Conservation (phyloP, 1,140 invertebrate genomes). For the Drosophila nigrodunni region DNA sequence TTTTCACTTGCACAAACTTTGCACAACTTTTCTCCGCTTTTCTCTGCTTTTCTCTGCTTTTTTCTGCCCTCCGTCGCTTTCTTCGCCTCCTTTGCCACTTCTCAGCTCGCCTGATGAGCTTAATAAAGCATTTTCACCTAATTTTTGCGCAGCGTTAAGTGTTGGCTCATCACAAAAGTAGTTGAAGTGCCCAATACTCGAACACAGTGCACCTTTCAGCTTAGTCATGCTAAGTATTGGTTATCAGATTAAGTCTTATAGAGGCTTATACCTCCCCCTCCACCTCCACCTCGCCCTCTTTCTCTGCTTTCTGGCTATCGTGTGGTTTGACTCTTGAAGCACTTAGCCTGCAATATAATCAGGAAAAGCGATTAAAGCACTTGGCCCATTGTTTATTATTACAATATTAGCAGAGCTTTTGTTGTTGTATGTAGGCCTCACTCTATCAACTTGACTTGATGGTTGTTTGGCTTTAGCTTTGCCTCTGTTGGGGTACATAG, state of each 20-base stretch:
- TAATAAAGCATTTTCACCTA: constrained; percentile 45
- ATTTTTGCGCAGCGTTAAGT: constrained; percentile 33
- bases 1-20: background rate
- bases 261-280: background rate
- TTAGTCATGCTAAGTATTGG: constrained; percentile 53
- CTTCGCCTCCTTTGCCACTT: too few species aligned
- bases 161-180: constrained; percentile 38
- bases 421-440: constrained; percentile 54
- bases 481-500: background rate
- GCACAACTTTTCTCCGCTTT: background rate
- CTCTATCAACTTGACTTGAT: constrained; percentile 53
- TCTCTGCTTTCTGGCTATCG: constrained; percentile 16
- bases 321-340: constrained; percentile 48
- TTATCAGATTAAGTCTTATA: constrained; percentile 52
- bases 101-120: background rate
- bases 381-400: constrained; percentile 81
- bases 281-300: background rate
- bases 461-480: constrained; percentile 39
- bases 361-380: constrained; percentile 81
- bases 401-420: constrained; percentile 81
- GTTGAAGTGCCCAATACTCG: constrained; percentile 23
- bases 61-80: background rate
- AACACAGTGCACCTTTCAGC: constrained; percentile 39
- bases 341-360: constrained; percentile 79
- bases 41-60: background rate